Percentiles rank a stretch among this genome's conserved stretches.
Evolutionary conservation across 2,888 invertebrate genomes (phyloP).

Genomic region (Blastobasis adustella): DNA sequence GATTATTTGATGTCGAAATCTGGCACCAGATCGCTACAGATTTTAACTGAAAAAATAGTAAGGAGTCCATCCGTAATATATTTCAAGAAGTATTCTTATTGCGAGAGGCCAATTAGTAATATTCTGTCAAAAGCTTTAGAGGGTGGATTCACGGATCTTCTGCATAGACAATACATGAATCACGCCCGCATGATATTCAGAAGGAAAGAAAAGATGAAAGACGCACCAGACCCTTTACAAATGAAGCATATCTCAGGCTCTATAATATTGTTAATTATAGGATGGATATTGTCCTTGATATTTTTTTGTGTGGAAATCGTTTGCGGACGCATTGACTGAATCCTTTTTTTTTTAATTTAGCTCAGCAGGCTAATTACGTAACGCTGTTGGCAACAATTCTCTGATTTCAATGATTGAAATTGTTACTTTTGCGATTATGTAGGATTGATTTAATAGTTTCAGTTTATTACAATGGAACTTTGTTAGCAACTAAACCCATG

Average conservation of each 20-base stretch:
- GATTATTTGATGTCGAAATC: slow-evolving; percentile 28
- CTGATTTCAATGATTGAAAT: no score
- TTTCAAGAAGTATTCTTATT: slow-evolving; percentile 35
- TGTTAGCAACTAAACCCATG: no score
- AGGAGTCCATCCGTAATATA: slow-evolving; percentile 44
- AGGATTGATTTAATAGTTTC: no score
- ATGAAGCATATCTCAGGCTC: slow-evolving; percentile 31
- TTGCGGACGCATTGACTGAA: slow-evolving; percentile 16
- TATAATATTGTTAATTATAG: slow-evolving; percentile 26
- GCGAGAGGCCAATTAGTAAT: slow-evolving; percentile 25
- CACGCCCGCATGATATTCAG: slow-evolving; percentile 16
- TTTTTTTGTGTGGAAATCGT: slow-evolving; percentile 37
- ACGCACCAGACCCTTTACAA: slow-evolving; percentile 18
- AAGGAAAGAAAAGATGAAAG: slow-evolving; percentile 2
- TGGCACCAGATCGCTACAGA: slow-evolving; percentile 32
- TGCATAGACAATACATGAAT: slow-evolving; percentile 23
- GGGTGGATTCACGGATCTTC: slow-evolving; percentile 31
- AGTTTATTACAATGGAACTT: no score
- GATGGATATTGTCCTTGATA: slow-evolving; percentile 30
- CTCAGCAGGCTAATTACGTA: no score
- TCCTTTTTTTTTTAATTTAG: no score
- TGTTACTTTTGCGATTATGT: no score
- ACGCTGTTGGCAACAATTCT: no score
- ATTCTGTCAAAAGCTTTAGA: slow-evolving; percentile 32
- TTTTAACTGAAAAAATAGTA: slow-evolving; percentile 41